Percentiles rank a stretch among this genome's conserved stretches.
Evolutionary conservation across 2,888 invertebrate species (phyloP).

Genomic region (Pyrrhia umbra): DNA sequence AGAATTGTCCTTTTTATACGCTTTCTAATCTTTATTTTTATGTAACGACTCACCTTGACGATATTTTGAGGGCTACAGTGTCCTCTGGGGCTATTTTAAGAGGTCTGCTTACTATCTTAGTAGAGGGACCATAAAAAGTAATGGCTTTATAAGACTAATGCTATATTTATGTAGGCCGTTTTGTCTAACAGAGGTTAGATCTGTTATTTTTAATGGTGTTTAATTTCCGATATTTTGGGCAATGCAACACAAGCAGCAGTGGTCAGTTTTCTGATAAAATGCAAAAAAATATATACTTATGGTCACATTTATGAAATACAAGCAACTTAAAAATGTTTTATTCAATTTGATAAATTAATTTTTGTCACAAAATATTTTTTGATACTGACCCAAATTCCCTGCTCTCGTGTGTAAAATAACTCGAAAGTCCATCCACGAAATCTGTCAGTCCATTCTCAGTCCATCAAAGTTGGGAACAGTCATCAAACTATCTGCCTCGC

Average conservation of each 20-base stretch:
- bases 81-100: constrained; percentile 23
- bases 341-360: no score
- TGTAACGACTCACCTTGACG: constrained; percentile 36
- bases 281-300: no score
- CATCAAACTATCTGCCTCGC: constrained; percentile 42
- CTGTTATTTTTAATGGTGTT: neutral
- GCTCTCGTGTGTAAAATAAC: neutral
- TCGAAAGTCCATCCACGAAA: constrained; percentile 15
- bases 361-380: no score
- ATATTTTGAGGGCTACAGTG: constrained; percentile 18
- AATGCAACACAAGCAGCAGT: no score
- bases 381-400: neutral
- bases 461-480: constrained; percentile 43
- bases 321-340: no score
- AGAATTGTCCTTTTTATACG: constrained; percentile 43
- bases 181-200: neutral
- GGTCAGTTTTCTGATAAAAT: no score
- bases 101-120: constrained; percentile 16
- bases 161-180: constrained; percentile 9
- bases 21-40: constrained; percentile 50
- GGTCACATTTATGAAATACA: no score
- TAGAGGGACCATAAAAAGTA: constrained; percentile 21
- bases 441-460: constrained; percentile 26
- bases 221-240: no score
- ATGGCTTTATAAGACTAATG: constrained; percentile 15